Evolutionary conservation across 1,140 invertebrate genomes (phyloP).

Genomic region (Ceratina calcarata): DNA sequence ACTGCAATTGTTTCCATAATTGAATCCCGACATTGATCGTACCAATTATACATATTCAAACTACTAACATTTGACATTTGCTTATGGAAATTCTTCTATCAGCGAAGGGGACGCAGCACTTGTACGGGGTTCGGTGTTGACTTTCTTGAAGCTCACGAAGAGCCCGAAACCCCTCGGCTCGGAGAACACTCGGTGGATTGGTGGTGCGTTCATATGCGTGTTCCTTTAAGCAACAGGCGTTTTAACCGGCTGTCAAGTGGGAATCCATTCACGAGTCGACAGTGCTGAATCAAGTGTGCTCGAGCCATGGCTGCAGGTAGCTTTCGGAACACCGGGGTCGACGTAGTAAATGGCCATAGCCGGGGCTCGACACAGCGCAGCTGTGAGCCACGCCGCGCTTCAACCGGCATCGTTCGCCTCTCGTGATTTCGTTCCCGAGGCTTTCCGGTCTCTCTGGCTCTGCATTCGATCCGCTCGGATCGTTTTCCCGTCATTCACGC

Average conservation of each 20-base stretch:
- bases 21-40: too few relatives aligned
- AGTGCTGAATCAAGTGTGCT: conserved; percentile 64
- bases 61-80: conserved; percentile 1
- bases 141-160: neutral
- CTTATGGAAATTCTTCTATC: neutral
- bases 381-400: conserved; percentile 5
- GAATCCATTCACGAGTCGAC: conserved; percentile 66
- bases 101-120: neutral
- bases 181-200: conserved; percentile 8
- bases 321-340: conserved; percentile 54
- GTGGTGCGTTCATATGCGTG: conserved; percentile 38
- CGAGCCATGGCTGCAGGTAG: conserved; percentile 51
- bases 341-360: conserved; percentile 55
- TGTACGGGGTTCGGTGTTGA: neutral
- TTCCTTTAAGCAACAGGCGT: conserved; percentile 66
- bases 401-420: conserved; percentile 32
- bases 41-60: too few relatives aligned
- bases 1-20: too few relatives aligned
- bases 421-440: conserved; percentile 47
- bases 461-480: conserved; percentile 17
- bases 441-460: conserved; percentile 2
- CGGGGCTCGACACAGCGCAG: conserved; percentile 31
- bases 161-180: neutral
- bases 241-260: conserved; percentile 66
- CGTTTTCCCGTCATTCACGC: conserved; percentile 48